Evolutionary conservation across 1,140 invertebrate genomes (phyloP), one percentile per base, ranked within the genome.

Genomic region (Ceratitis capitata): DNA sequence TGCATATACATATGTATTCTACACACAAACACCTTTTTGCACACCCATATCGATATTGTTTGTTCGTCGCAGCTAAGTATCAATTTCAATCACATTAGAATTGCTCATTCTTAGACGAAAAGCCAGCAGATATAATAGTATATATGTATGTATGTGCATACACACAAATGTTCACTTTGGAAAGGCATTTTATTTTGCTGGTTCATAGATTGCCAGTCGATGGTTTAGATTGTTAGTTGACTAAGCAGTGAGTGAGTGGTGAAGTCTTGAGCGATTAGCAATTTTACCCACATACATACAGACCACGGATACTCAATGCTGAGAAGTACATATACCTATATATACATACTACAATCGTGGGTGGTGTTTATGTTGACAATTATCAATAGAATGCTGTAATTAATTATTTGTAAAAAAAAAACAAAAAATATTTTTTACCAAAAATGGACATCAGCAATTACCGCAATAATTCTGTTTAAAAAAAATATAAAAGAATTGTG

Each of bases 331-430:
- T n/a, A n/a, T n/a, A n/a, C n/a, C n/a, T n/a, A n/a, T n/a, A n/a
- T n/a, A n/a, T n/a, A n/a, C n/a, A n/a, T n/a, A 9, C 23, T 56
- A 56, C 51, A 19, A 19, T 45, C 42, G 69, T 78, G 32, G 69
- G 69, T 26, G 69, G 69, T n/a, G 19, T 78, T 78, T 42, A 32
- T 78, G 39, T 78, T 78, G 69, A 78, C 69, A 78, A 78, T 45
- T n/a, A 26, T 19, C n/a, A 4, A 16, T 45, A 19, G 35, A 23
- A 78, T n/a, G 10, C 12, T 78, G 19, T 19, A 35, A 39, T 16
- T 78, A 45, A 45, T 78, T 78, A 32, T 16, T 47, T 16, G 39
- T 39, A 78, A 42, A 16, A 32, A 56, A n/a, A n/a, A n/a, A n/a
- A n/a, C n/a, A n/a, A n/a, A n/a, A n/a, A n/a, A n/a, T n/a, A 56